Evolutionary conservation across 2,113 vertebrate species (phyloP), one percentile per base, ranked within the genome.

Genomic region (Dicrurus megarhynchus): DNA sequence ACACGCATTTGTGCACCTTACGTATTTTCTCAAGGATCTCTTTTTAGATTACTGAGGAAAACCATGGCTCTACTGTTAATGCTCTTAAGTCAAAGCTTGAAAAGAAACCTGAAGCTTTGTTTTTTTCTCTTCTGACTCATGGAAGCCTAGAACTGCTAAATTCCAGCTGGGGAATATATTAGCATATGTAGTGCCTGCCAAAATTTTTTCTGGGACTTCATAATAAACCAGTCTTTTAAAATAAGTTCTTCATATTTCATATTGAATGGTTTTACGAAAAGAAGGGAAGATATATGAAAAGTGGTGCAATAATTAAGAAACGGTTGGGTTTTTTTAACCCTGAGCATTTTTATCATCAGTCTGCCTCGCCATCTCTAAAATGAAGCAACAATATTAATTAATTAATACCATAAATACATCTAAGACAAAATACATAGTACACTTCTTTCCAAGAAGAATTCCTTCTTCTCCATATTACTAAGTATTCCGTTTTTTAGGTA

Each of bases 31-130:
- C 42, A 65, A 55, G 55, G 26, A 70, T 73, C 3, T 55, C 47
- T 89, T 50, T 74, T 90, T 71, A 89, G 41, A 89, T 78, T 87
- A 60, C 30, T 78, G 64, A 88, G 20, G 68, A 84, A 94, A 93
- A 49, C 0, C 8, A 84, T 50, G 9, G 7, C 18, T 90, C 50
- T 71, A 10, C 33, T 75, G 7, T 73, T 84, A 52, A 50, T 47
- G 32, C 10, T 84, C 6, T 20, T 53, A 80, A 71, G 35, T 53
- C 32, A 74, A 61, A 46, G 59, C 41, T 77, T 65, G 37, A 65
- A 84, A 88, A 28, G 39, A 19, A 70, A 69, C 50, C 11, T 21
- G 12, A 47, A 75, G 63, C 26, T 52, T 64, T 84, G 8, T 3
- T 44, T 14, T 5, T 41, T 63, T 42, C 59, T 47, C 11, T 53